Conservation (phyloP, 2,888 invertebrate species). For the Thecocarcelia acutangulata region DNA sequence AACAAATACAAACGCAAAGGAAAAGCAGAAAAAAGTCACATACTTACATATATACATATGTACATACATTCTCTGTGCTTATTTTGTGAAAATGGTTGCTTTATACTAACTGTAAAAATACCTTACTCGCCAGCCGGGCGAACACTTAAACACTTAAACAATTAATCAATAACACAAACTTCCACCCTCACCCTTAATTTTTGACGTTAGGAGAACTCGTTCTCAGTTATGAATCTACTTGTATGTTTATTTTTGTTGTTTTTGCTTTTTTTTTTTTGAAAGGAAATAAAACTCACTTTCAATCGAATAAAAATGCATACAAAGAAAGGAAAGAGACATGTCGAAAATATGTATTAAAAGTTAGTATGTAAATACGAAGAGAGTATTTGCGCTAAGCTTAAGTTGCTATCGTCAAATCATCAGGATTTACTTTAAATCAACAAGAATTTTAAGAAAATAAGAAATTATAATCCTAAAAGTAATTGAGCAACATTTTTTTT, state of each 20-base stretch:
- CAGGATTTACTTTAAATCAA: too few relatives aligned
- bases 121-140: constrained; percentile 49
- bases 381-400: too few relatives aligned
- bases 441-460: too few relatives aligned
- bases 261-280: neutral
- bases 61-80: too few relatives aligned
- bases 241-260: neutral
- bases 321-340: too few relatives aligned
- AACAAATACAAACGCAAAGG: constrained; percentile 7
- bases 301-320: too few relatives aligned
- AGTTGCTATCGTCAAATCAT: too few relatives aligned
- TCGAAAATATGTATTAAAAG: too few relatives aligned
- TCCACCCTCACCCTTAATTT: constrained; percentile 36
- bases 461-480: too few relatives aligned
- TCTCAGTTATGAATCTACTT: constrained; percentile 5
- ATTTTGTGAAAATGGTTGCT: constrained; percentile 37
- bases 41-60: too few relatives aligned
- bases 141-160: constrained; percentile 12
- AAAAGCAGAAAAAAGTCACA: constrained; percentile 3
- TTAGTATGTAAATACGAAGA: too few relatives aligned
- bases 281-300: neutral
- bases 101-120: constrained; percentile 42
- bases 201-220: neutral
- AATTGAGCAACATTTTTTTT: too few relatives aligned
- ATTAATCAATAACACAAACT: constrained; percentile 29